Base-by-base conservation (phyloP, 1,140 invertebrate genomes). In the Idris sp. region DNA sequence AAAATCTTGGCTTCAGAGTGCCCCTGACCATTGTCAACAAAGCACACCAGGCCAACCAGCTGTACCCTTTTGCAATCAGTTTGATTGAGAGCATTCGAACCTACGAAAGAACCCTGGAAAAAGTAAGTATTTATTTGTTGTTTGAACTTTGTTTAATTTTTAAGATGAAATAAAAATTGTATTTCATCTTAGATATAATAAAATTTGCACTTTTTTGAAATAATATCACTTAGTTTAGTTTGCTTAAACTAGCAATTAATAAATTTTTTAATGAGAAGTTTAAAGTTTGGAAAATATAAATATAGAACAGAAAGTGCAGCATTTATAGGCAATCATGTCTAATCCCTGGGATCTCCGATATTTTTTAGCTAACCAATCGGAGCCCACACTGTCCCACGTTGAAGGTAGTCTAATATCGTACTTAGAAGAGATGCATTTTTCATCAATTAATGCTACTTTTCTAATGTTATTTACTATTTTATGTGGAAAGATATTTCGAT, bases 51-150 rank as follows among this genome's bases (percentile, higher is more conserved):
- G 97, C 98, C 0, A 99, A 99, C 87, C 96, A 98, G 83, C 91
- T 99, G 0, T 99, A 99, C 88, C 98, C 98, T 2, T 99, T 97
- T 89, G 98, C 98, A 4, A 99, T 99, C 76, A 99, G 98, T 2
- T 89, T 99, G 31, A 98, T 99, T 83, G 98, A 99, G 87, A 98
- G 97, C 85, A 95, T 99, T 11, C 91, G 96, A 69, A 98, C 97
- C 4, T 99, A 99, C 83, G 97, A 99, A 84, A 91, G 96, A 82
- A 98, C 97, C 3, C 88, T 98, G 80, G 97, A 99, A 88, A 98
- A 98, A 93, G 96, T 97, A 58, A 14, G 33, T 5, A 67, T 67
- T 15, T 59, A 25, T 83, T 33, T n/a, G n/a, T n/a, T n/a, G n/a
- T n/a, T n/a, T n/a, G n/a, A n/a, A n/a, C n/a, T n/a, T n/a, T n/a